Evolutionary conservation across 1,140 invertebrate species (phyloP).

Genomic region (Cyclargus thomasi): DNA sequence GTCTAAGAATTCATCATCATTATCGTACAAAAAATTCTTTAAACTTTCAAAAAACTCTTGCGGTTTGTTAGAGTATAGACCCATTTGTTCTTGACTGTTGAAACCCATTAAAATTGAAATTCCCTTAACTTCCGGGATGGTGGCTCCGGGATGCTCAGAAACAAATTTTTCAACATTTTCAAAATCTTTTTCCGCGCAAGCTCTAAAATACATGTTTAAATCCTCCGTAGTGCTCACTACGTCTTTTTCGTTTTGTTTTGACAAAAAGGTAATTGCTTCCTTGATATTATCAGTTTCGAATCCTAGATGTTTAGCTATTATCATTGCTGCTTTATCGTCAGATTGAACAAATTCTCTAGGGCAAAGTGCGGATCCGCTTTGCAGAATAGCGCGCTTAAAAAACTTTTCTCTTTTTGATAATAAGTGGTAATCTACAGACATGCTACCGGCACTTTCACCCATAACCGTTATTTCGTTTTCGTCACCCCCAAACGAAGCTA

Average conservation of each 20-base stretch:
- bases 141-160: conserved; percentile 2
- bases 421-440: conserved; percentile 20
- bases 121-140: neutral
- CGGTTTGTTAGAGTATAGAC: neutral
- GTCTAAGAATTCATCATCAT: conserved; percentile 15
- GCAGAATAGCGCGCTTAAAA: conserved; percentile 15
- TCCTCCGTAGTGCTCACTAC: conserved; percentile 1
- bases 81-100: conserved; percentile 47
- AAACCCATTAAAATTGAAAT: conserved; percentile 29
- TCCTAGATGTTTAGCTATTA: conserved; percentile 17
- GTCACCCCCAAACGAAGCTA: conserved; percentile 22
- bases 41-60: conserved; percentile 6
- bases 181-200: conserved; percentile 21
- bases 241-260: neutral
- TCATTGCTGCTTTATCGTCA: conserved; percentile 11
- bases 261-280: conserved; percentile 7
- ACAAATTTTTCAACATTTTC: conserved; percentile 20
- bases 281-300: neutral
- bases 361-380: conserved; percentile 17
- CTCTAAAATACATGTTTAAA: conserved; percentile 17
- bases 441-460: conserved; percentile 21
- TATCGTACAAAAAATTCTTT: conserved; percentile 9
- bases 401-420: conserved; percentile 10
- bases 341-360: conserved; percentile 18
- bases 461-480: conserved; percentile 19